Percentiles rank a stretch among this genome's conserved stretches.
These are phyloP conservation scores for Blera fallax DNA, from an alignment of 2,888 invertebrate genomes.

Conservation along the genomic window DNA sequence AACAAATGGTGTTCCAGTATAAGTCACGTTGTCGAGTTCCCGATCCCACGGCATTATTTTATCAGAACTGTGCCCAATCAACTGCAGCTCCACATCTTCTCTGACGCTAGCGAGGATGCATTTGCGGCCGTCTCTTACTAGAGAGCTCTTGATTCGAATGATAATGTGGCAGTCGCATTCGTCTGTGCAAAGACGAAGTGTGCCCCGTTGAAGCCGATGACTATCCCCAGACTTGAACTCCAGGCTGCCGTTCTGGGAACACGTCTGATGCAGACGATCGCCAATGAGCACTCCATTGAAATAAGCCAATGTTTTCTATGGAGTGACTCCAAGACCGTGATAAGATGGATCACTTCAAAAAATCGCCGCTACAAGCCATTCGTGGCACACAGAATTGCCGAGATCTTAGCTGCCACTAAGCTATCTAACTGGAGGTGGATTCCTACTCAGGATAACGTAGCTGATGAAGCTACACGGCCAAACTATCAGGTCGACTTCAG, in stretches of 20 bases:
- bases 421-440: too few relatives aligned
- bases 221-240: too few relatives aligned
- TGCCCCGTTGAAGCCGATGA: too few relatives aligned
- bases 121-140: not conserved
- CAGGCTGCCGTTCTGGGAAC: too few relatives aligned
- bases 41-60: not conserved
- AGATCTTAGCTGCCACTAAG: not conserved
- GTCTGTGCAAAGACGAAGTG: too few relatives aligned
- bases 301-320: too few relatives aligned
- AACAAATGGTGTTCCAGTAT: slow-evolving; percentile 12
- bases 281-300: too few relatives aligned
- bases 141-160: not conserved
- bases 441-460: too few relatives aligned
- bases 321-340: too few relatives aligned
- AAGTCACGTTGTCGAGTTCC: not conserved
- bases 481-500: not conserved
- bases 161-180: not conserved
- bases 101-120: not conserved
- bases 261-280: too few relatives aligned
- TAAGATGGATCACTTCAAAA: too few relatives aligned
- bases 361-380: not conserved
- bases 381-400: not conserved
- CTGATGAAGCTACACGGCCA: too few relatives aligned
- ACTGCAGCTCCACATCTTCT: not conserved
- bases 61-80: not conserved